Evolutionary conservation across 2,113 vertebrate genomes (phyloP).

Genomic region (Cyanoliseus patagonus): DNA sequence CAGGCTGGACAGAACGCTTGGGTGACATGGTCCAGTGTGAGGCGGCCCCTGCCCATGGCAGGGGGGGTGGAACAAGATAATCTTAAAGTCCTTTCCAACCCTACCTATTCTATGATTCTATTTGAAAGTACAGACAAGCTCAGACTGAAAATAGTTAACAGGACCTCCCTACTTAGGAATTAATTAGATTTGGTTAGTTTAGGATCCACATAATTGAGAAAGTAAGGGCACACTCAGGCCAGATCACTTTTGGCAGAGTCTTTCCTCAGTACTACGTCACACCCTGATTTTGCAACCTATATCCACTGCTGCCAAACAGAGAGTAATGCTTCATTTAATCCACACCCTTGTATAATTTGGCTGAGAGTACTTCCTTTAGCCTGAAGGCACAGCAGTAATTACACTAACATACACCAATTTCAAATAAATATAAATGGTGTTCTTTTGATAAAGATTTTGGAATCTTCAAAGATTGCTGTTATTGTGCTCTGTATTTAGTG

Average conservation of each 20-base stretch:
- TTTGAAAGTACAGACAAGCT: background rate
- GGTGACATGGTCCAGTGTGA: background rate
- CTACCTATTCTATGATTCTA: background rate
- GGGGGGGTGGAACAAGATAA: background rate
- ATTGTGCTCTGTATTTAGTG: conserved; percentile 51
- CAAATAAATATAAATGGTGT: conserved; percentile 60
- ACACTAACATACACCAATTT: conserved; percentile 66
- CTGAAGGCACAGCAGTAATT: conserved; percentile 69
- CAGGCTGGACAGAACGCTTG: background rate
- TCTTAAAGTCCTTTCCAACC: background rate
- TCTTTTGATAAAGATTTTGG: conserved; percentile 66
- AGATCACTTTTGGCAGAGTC: conserved; percentile 61
- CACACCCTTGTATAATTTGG: conserved; percentile 70
- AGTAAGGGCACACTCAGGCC: conserved; percentile 53
- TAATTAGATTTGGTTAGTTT: conserved; percentile 50
- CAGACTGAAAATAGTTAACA: conserved; percentile 47
- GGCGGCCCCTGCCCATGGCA: background rate
- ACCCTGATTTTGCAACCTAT: conserved; percentile 63
- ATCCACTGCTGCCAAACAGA: conserved; percentile 51
- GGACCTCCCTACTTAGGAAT: conserved; percentile 3
- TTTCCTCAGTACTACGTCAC: conserved; percentile 55
- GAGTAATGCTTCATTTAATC: conserved; percentile 71
- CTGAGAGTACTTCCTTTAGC: conserved; percentile 64
- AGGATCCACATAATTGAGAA: conserved; percentile 54
- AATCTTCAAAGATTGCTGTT: conserved; percentile 66